These are phyloP conservation scores for Chloebia gouldiae DNA, from an alignment of 2,113 vertebrate genomes.

Conservation along the genomic window DNA sequence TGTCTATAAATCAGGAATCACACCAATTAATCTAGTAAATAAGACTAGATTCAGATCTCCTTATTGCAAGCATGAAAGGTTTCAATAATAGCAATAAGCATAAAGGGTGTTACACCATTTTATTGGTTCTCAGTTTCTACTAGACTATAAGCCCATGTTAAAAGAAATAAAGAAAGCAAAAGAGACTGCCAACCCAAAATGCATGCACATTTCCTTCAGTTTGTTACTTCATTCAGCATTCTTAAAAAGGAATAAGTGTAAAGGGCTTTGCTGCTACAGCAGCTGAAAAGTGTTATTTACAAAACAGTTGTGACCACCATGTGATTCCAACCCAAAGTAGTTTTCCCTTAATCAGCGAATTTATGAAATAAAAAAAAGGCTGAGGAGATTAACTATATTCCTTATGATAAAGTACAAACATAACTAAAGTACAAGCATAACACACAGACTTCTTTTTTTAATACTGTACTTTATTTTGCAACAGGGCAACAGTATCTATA, in stretches of 20 bases:
- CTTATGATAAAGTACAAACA: not conserved
- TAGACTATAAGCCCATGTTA: not conserved
- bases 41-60: not conserved
- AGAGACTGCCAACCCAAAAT: not conserved
- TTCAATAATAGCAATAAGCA: not conserved
- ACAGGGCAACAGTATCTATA: not conserved
- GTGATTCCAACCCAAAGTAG: not conserved
- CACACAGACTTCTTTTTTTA: not conserved
- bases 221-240: not conserved
- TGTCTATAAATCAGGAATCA: not conserved
- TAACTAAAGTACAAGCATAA: not conserved
- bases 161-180: not conserved
- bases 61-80: not conserved
- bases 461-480: not conserved
- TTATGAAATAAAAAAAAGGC: not conserved
- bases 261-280: not conserved
- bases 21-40: not conserved
- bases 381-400: not conserved
- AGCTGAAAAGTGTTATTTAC: not conserved
- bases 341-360: not conserved
- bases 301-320: not conserved
- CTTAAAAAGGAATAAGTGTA: not conserved
- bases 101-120: not conserved
- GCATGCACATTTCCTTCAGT: not conserved
- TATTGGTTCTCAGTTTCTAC: not conserved